Evolutionary conservation across 2,888 invertebrate genomes (phyloP), one percentile per base, ranked within the genome.

Genomic region (Mythimna lalbum): DNA sequence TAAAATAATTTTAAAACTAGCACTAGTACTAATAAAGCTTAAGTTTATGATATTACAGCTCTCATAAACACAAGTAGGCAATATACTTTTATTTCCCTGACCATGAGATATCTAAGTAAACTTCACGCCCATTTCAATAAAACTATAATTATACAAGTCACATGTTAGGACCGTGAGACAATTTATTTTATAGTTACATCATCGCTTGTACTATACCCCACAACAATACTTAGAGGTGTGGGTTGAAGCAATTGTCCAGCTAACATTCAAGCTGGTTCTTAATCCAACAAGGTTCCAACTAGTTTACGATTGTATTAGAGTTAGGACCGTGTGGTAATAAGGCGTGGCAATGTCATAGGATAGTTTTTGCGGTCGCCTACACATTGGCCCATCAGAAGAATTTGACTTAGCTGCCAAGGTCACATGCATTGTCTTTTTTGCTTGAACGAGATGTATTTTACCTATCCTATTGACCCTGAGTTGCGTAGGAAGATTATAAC

Each of bases 351-450:
- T 94, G 95, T 94, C 94, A 94, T 93, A 95, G 94, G 94, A 95
- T 92, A 96, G 95, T 96, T 95, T 96, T 96, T 95, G 94, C 93
- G 90, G 87, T 92, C 94, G 93, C 95, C 95, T 94, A 95, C 95
- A 89, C 93, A 83, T 88, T 86, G 84, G 92, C 80, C 90, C 92
- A 93, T 94, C 92, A 89, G 90, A 95, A 95, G 94, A 95, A 95
- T 95, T 95, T 93, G 95, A 95, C 95, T 95, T 94, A 92, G 92
- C 90, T 86, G 78, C 88, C 94, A 95, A 95, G 95, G 95, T 95
- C 91, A 70, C 82, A 80, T 93, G 93, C 92, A 95, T 95, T 94
- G 94, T 94, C 90, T 94, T 94, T 93, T 95, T 94, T 91, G 86
- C 80, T 86, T 80, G 80, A 81, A 86, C 86, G 77, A 84, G 83